These are phyloP conservation scores for Choristoneura fumiferana DNA, from an alignment of 1,140 invertebrate genomes.

Conservation along the genomic window DNA sequence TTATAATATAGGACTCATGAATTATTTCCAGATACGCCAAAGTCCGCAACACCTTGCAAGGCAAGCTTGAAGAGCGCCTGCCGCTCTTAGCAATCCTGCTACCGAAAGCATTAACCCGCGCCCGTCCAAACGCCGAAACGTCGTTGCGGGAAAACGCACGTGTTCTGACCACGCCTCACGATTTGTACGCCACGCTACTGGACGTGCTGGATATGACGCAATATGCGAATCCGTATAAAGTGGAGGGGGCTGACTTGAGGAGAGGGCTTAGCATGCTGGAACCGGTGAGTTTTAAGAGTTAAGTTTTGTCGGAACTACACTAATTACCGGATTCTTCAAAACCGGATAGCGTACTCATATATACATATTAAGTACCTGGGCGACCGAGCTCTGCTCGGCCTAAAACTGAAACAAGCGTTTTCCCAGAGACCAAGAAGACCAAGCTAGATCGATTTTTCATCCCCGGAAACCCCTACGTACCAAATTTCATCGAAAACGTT, in stretches of 20 bases:
- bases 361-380: too few relatives aligned
- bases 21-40: constrained; percentile 83
- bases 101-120: constrained; percentile 83
- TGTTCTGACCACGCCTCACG: constrained; percentile 89
- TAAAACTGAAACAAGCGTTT: too few relatives aligned
- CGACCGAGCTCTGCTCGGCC: too few relatives aligned
- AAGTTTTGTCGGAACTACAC: too few relatives aligned
- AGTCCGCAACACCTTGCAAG: constrained; percentile 91
- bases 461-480: too few relatives aligned
- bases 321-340: too few relatives aligned
- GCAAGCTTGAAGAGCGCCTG: constrained; percentile 92
- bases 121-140: constrained; percentile 80
- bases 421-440: too few relatives aligned
- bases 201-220: constrained; percentile 80
- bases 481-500: too few relatives aligned
- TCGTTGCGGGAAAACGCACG: constrained; percentile 85
- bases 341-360: too few relatives aligned
- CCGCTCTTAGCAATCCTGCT: constrained; percentile 91
- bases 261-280: constrained; percentile 86
- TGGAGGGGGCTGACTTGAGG: constrained; percentile 76
- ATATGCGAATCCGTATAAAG: constrained; percentile 40
- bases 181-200: constrained; percentile 86
- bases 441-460: too few relatives aligned
- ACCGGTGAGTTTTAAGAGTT: constrained; percentile 74
- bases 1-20: neutral